Conservation (phyloP, 2,797 vertebrate species). For the Phoebastria nigripes region DNA sequence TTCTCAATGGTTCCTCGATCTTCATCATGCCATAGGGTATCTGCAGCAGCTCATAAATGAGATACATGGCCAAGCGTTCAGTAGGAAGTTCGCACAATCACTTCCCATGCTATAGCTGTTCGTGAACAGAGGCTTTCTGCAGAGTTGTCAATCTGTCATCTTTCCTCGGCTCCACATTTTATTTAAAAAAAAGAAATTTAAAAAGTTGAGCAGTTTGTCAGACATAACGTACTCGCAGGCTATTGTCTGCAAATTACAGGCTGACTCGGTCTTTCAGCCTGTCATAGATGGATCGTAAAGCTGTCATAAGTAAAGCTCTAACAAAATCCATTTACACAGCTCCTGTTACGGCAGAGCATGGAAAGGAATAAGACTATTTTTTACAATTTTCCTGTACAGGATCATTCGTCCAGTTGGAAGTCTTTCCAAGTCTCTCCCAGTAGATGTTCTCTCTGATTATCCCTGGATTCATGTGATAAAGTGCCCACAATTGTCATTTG, state of each 20-base stretch:
- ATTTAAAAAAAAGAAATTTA: not conserved
- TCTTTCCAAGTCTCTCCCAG: not conserved
- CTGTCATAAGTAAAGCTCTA: not conserved
- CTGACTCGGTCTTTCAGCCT: not conserved
- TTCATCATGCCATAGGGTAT: not conserved
- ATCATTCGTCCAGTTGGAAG: not conserved
- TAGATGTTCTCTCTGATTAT: not conserved
- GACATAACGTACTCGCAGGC: not conserved
- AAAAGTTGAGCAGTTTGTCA: slow-evolving; percentile 19
- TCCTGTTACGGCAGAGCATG: not conserved
- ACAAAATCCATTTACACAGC: not conserved
- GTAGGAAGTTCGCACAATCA: not conserved
- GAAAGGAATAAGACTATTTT: not conserved
- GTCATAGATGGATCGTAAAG: not conserved
- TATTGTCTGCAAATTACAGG: slow-evolving; percentile 30
- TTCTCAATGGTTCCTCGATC: not conserved
- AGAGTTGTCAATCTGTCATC: slow-evolving; percentile 15
- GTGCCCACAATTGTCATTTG: not conserved
- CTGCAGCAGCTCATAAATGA: slow-evolving; percentile 5
- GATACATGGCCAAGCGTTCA: not conserved
- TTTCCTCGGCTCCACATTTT: not conserved
- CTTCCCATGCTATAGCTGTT: not conserved
- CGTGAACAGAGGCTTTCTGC: not conserved
- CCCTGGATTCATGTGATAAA: not conserved
- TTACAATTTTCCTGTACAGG: not conserved